These are phyloP conservation scores for Paramisgurnus dabryanus DNA, from an alignment of 2,113 vertebrate genomes.

Conservation along the genomic window DNA sequence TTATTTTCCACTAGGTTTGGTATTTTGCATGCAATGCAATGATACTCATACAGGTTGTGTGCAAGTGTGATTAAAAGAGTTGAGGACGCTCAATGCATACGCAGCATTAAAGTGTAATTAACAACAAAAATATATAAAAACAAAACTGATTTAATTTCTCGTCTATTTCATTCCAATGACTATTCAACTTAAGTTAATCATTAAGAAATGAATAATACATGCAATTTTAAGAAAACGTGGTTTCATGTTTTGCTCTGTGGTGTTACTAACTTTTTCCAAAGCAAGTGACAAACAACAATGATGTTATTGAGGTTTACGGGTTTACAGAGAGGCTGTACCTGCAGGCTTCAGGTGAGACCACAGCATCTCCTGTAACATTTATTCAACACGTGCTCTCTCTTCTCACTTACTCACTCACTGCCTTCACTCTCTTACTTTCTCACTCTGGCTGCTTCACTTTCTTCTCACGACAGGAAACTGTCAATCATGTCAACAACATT, in stretches of 20 bases:
- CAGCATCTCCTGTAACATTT: conserved; percentile 45
- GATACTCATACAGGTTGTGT: too few species aligned
- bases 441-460: background rate
- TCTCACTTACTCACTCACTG: conserved; percentile 49
- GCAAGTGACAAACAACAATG: conserved; percentile 26
- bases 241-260: conserved; percentile 38
- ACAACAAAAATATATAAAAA: background rate
- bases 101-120: background rate
- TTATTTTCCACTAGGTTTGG: too few species aligned
- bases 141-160: background rate
- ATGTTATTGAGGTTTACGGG: conserved; percentile 67
- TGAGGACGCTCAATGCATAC: background rate
- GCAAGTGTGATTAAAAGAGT: too few species aligned
- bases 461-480: conserved; percentile 70
- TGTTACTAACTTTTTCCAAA: conserved; percentile 16
- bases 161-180: too few species aligned
- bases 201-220: background rate
- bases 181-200: background rate
- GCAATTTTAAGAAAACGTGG: conserved; percentile 1
- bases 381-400: conserved; percentile 9
- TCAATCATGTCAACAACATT: conserved; percentile 56
- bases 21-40: too few species aligned
- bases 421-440: conserved; percentile 13
- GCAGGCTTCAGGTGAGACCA: conserved; percentile 67
- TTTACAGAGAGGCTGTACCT: conserved; percentile 55